phyloP scores from a whole-genome alignment of 2,113 vertebrate genomes.

The Dicrurus megarhynchus region DNA sequence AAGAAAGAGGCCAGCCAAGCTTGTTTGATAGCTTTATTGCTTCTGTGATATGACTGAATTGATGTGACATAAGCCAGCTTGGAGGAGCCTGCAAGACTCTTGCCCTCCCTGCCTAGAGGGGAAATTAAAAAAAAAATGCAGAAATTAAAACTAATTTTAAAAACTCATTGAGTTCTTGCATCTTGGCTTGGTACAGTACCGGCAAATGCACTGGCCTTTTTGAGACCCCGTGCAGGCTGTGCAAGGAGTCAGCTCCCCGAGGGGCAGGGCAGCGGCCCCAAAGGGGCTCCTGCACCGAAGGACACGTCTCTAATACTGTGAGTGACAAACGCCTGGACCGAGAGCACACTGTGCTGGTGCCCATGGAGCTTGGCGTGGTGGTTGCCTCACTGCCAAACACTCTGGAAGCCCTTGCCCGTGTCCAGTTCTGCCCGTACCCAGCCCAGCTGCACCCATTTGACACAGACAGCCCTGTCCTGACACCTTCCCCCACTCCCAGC shows the following conservation, averaged over 20 bases:
- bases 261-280: neutral
- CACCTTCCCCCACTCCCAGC: neutral
- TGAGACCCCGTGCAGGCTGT: neutral
- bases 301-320: neutral
- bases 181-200: constrained; percentile 9
- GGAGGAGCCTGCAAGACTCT: constrained; percentile 37
- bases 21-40: constrained; percentile 69
- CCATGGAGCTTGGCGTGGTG: fast-evolving
- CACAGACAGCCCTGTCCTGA: neutral
- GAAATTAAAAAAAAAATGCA: constrained; percentile 19
- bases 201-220: neutral
- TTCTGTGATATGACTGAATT: constrained; percentile 69
- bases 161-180: constrained; percentile 43
- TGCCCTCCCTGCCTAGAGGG: constrained; percentile 49
- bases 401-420: neutral
- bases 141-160: constrained; percentile 39
- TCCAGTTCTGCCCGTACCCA: neutral
- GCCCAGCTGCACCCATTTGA: neutral
- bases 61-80: constrained; percentile 49
- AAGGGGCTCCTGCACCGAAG: fast-evolving
- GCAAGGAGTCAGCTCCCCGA: neutral
- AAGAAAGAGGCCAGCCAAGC: constrained; percentile 41
- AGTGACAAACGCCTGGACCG: fast-evolving
- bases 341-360: fast-evolving
- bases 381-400: neutral